Percentiles rank a stretch among this genome's conserved stretches.
Evolutionary conservation across 2,888 invertebrate genomes (phyloP).

Genomic region (Drosophila anceps): DNA sequence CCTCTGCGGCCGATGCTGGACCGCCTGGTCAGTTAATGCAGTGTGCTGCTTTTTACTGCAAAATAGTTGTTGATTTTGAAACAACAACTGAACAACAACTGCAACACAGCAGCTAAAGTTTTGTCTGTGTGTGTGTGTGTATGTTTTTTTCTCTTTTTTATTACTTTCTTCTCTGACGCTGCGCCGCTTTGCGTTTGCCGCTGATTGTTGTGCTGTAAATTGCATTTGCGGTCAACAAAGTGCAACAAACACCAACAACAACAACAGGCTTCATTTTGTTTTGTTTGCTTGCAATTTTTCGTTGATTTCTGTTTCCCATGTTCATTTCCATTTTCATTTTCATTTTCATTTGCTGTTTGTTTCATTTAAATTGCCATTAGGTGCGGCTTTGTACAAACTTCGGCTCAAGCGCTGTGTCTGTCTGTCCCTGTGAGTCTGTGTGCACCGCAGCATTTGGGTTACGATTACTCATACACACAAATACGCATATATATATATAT

Average conservation of each 20-base stretch:
- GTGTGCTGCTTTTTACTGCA: conserved; percentile 49
- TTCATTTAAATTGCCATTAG: conserved; percentile 76
- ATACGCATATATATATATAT: conserved; percentile 10
- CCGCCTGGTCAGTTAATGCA: conserved; percentile 62
- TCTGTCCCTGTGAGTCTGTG: conserved; percentile 1
- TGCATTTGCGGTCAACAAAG: conserved; percentile 79
- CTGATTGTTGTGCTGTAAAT: conserved; percentile 79
- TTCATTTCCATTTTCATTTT: conserved; percentile 20
- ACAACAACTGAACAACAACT: conserved; percentile 25
- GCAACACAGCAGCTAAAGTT: conserved; percentile 22
- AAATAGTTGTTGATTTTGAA: conserved; percentile 52
- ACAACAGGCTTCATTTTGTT: conserved; percentile 24
- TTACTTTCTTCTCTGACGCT: conserved; percentile 52
- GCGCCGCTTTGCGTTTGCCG: conserved; percentile 59
- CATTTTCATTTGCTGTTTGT: conserved; percentile 36
- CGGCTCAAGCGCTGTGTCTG: background rate
- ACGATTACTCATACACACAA: conserved; percentile 40
- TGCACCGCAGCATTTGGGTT: conserved; percentile 58
- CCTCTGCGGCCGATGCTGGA: background rate
- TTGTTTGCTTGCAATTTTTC: conserved; percentile 33
- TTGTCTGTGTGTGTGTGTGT: no score
- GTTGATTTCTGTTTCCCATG: conserved; percentile 39
- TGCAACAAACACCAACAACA: conserved; percentile 36
- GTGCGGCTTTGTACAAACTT: conserved; percentile 45
- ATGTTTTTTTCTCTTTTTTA: conserved; percentile 54